phyloP scores from a whole-genome alignment of 64 coral and sea anemone species.

The Anthopleura sola region DNA sequence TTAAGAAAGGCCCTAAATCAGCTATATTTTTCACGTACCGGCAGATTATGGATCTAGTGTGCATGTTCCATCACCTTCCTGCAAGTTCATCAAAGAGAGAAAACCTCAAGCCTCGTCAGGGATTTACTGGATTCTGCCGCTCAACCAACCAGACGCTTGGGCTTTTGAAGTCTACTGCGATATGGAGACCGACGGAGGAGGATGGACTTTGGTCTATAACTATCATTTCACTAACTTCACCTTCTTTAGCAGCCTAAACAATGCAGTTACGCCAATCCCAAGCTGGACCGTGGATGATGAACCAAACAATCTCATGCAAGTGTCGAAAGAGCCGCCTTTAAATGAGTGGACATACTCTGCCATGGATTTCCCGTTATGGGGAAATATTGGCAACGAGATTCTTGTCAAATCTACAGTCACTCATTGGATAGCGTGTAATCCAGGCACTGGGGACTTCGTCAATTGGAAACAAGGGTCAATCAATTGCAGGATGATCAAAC shows the following conservation, averaged over 20 bases:
- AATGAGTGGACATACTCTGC: constrained; percentile 57
- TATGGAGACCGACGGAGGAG: constrained; percentile 9
- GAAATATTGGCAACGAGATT: constrained; percentile 49
- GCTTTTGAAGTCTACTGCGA: constrained; percentile 15
- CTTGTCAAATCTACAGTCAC: constrained; percentile 57
- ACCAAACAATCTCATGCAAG: not conserved
- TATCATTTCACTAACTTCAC: constrained; percentile 50
- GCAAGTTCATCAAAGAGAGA: not conserved
- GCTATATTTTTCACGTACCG: not conserved
- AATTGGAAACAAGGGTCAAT: constrained; percentile 44
- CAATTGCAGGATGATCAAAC: constrained; percentile 14
- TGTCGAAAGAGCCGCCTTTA: not conserved
- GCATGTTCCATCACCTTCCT: not conserved
- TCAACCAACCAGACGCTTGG: not conserved
- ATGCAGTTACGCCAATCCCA: not conserved
- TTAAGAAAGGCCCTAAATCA: no score
- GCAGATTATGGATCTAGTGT: not conserved
- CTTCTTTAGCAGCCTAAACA: not conserved
- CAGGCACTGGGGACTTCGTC: constrained; percentile 51
- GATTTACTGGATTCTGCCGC: constrained; percentile 6
- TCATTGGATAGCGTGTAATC: constrained; percentile 63
- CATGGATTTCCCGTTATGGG: constrained; percentile 52
- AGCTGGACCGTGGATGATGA: not conserved
- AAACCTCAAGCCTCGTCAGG: not conserved
- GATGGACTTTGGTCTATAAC: constrained; percentile 54